A percentile compares a stretch with the other conserved stretches of the same genome.
phyloP scores from a whole-genome alignment of 2,797 vertebrate species.

The Decapterus maruadsi region DNA sequence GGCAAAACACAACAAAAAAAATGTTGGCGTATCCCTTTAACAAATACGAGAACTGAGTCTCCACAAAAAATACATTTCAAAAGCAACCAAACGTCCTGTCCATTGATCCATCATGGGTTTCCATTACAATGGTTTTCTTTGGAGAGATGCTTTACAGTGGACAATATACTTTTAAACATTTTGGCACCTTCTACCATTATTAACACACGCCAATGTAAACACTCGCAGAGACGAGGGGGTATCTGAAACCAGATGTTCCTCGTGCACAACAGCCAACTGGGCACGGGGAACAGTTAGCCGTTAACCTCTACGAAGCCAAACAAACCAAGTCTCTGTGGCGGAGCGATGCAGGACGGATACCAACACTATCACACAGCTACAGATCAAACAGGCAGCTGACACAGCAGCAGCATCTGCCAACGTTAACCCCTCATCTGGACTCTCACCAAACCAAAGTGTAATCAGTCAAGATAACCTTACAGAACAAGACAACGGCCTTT shows the following conservation, averaged over 20 bases:
- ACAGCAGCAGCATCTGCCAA: neutral
- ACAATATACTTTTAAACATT: constrained; percentile 67
- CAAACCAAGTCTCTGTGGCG: constrained; percentile 32
- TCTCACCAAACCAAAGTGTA: neutral
- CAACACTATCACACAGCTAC: constrained; percentile 23
- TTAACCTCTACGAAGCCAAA: constrained; percentile 54
- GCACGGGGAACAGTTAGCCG: constrained; percentile 64
- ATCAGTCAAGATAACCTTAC: neutral
- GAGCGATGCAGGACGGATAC: constrained; percentile 2
- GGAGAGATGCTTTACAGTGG: constrained; percentile 68
- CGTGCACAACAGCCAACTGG: constrained; percentile 59
- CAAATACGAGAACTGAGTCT: constrained; percentile 34
- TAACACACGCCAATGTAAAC: constrained; percentile 71
- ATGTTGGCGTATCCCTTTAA: no score
- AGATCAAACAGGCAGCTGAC: neutral
- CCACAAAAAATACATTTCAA: constrained; percentile 48
- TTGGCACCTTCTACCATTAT: constrained; percentile 47
- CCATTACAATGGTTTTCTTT: constrained; percentile 75
- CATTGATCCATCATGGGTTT: constrained; percentile 66
- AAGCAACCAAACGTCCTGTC: constrained; percentile 35
- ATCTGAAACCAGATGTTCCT: constrained; percentile 76
- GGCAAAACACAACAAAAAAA: no score
- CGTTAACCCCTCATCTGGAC: neutral
- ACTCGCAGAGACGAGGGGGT: constrained; percentile 54
- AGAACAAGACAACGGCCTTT: neutral